Conservation (phyloP, 2,113 vertebrate genomes). For the Xiphophorus hellerii region DNA sequence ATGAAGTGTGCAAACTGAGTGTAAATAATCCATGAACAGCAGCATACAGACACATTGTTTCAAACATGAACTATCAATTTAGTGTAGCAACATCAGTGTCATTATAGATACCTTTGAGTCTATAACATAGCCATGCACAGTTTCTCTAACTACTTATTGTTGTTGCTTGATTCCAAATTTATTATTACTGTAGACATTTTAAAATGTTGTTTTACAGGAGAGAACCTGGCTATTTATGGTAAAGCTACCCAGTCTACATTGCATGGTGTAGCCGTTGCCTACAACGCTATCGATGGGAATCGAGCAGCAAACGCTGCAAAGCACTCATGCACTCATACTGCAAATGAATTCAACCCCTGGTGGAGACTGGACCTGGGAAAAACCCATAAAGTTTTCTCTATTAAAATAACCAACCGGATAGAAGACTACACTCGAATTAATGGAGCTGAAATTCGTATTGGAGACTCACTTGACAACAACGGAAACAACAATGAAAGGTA, state of each 20-base stretch:
- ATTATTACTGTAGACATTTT: not conserved
- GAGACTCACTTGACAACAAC: constrained; percentile 46
- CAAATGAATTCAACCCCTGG: constrained; percentile 1
- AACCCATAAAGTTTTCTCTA: constrained; percentile 45
- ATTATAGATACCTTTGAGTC: too few species aligned
- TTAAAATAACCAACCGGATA: constrained; percentile 35
- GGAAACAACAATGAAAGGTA: constrained; percentile 66
- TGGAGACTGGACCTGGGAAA: not conserved
- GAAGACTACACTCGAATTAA: not conserved
- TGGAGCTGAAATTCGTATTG: constrained; percentile 58
- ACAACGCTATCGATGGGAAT: constrained; percentile 55
- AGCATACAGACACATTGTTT: too few species aligned
- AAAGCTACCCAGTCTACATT: constrained; percentile 55
- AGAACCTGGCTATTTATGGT: constrained; percentile 57
- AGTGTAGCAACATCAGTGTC: too few species aligned
- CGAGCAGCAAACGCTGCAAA: rapidly evolving
- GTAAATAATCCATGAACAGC: too few species aligned
- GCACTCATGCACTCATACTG: constrained; percentile 38
- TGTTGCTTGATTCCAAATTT: too few species aligned
- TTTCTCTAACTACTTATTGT: too few species aligned
- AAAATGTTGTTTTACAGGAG: not conserved
- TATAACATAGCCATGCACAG: too few species aligned
- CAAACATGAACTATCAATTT: too few species aligned
- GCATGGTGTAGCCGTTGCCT: rapidly evolving
- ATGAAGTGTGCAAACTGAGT: too few species aligned